Percentiles rank a stretch among this genome's conserved stretches.
Evolutionary conservation across 2,888 invertebrate species (phyloP).

Genomic region (Diarsia brunnea): DNA sequence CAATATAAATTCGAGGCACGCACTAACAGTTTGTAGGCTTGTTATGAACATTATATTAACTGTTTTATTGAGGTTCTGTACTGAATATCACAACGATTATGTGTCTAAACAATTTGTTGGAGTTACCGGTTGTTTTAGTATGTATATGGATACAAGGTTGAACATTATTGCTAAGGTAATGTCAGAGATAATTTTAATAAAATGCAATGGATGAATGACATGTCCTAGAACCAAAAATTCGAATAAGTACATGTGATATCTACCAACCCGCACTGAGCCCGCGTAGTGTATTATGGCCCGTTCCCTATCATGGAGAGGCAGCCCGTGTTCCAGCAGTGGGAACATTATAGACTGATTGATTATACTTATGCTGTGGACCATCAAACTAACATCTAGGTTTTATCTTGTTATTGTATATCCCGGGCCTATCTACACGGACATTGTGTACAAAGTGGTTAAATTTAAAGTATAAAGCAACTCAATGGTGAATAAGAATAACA

Average conservation of each 20-base stretch:
- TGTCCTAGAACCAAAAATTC: no score
- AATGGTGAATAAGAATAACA: neutral
- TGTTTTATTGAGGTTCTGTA: slow-evolving; percentile 54
- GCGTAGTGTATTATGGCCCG: no score
- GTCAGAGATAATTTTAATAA: neutral
- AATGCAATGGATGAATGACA: neutral
- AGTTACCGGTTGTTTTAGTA: neutral
- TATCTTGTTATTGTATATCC: neutral
- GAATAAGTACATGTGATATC: no score
- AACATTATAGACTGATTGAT: no score
- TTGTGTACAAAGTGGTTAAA: neutral
- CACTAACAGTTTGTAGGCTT: slow-evolving; percentile 44
- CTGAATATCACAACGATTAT: slow-evolving; percentile 23
- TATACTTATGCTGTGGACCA: no score
- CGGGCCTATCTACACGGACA: no score
- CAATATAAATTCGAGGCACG: slow-evolving; percentile 68
- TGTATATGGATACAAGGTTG: neutral
- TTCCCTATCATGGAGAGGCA: no score
- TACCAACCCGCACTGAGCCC: no score
- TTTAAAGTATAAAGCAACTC: neutral
- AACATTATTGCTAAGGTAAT: neutral
- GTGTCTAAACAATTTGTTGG: slow-evolving; percentile 18
- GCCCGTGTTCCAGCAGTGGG: no score
- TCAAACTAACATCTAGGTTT: neutral
- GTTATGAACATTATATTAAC: slow-evolving; percentile 58